Percentiles rank a stretch among this genome's conserved stretches.
Evolutionary conservation across 2,888 invertebrate species (phyloP).

Genomic region (Polymixis flavicincta): DNA sequence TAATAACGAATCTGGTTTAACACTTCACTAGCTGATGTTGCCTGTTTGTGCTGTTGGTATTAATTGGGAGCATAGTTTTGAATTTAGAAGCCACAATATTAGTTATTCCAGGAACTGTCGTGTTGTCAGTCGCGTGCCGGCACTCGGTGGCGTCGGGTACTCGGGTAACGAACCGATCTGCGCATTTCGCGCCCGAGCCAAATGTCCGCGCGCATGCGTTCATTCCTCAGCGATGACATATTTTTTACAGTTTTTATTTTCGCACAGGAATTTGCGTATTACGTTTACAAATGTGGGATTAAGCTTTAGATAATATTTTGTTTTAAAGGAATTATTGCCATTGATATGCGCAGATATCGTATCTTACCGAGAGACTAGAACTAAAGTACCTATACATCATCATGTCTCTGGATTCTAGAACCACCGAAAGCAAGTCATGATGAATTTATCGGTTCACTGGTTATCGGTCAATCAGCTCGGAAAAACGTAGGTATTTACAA

Average conservation of each 20-base stretch:
- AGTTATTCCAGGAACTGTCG: conserved; percentile 55
- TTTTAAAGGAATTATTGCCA: neutral
- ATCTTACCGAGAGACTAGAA: neutral
- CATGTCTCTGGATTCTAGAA: conserved; percentile 2
- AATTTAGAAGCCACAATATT: conserved; percentile 40
- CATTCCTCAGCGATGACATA: conserved; percentile 59
- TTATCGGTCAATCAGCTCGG: conserved; percentile 17
- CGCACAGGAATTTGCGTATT: conserved; percentile 38
- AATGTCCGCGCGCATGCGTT: conserved; percentile 44
- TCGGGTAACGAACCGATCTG: conserved; percentile 56
- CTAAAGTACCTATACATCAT: neutral
- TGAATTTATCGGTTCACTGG: neutral
- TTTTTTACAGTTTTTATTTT: conserved; percentile 53
- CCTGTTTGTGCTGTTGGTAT: conserved; percentile 21
- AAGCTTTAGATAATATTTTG: conserved; percentile 17
- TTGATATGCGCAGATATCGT: conserved; percentile 1
- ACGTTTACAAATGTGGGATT: conserved; percentile 12
- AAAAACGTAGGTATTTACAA: neutral
- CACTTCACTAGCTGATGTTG: conserved; percentile 11
- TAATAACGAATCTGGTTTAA: neutral
- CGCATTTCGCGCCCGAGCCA: conserved; percentile 63
- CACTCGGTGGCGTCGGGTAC: conserved; percentile 42
- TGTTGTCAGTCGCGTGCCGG: conserved; percentile 52
- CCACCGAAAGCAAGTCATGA: neutral
- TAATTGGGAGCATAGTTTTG: conserved; percentile 30